A percentile compares a stretch with the other conserved stretches of the same genome.
phyloP scores from a whole-genome alignment of 1,140 invertebrate species.

The Adoxophyes honmai region DNA sequence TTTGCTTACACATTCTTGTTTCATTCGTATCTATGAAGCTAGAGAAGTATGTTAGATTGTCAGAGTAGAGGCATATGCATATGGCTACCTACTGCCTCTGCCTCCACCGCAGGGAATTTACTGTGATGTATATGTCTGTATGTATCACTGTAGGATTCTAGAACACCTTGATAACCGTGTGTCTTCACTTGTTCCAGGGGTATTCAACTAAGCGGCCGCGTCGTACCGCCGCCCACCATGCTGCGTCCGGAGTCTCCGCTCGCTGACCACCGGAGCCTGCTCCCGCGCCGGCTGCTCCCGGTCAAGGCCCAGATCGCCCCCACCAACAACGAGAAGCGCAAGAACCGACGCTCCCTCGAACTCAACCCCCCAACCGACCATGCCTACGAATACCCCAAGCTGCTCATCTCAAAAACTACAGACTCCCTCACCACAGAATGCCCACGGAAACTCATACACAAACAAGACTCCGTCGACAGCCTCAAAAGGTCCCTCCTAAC shows the following conservation, averaged over 20 bases:
- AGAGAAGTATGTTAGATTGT: no score
- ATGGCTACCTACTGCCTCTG: no score
- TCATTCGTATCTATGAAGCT: no score
- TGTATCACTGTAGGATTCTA: no score
- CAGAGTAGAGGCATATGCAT: no score
- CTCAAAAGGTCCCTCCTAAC: conserved; percentile 59
- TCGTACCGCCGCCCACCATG: conserved; percentile 54
- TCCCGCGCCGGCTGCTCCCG: conserved; percentile 62
- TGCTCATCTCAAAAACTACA: conserved; percentile 69
- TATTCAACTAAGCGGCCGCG: conserved; percentile 45
- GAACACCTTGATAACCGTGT: no score
- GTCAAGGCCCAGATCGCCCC: conserved; percentile 67
- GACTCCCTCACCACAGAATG: conserved; percentile 68
- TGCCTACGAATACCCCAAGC: conserved; percentile 65
- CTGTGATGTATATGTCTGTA: no score
- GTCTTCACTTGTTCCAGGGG: conserved; percentile 53
- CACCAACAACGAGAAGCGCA: conserved; percentile 48
- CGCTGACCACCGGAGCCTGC: conserved; percentile 69
- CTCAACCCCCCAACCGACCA: conserved; percentile 63
- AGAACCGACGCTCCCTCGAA: conserved; percentile 65
- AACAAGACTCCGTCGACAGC: conserved; percentile 69
- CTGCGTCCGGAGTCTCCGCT: conserved; percentile 69
- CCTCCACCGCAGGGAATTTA: no score
- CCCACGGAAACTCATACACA: conserved; percentile 57
- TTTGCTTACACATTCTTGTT: no score